Conservation (phyloP, 2,888 invertebrate genomes). For the Eulithis testata region DNA sequence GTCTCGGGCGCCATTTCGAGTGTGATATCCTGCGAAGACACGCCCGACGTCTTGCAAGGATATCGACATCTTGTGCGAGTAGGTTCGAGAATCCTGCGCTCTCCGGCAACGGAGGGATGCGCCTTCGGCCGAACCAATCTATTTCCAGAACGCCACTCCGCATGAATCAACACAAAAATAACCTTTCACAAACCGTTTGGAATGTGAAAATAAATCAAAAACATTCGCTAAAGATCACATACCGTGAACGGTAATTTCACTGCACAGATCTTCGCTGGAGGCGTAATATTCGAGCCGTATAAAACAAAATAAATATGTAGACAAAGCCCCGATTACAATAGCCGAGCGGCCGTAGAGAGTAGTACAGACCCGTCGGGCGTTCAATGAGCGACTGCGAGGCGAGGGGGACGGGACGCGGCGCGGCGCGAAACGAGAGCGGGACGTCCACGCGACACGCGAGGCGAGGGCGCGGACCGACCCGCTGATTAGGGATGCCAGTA, state of each 20-base stretch:
- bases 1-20: conserved; percentile 80
- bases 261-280: conserved; percentile 70
- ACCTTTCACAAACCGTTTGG: conserved; percentile 79
- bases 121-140: conserved; percentile 75
- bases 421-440: conserved; percentile 43
- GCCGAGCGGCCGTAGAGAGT: conserved; percentile 58
- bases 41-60: conserved; percentile 62
- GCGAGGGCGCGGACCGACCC: conserved; percentile 51
- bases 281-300: conserved; percentile 65
- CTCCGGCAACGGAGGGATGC: conserved; percentile 71
- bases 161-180: conserved; percentile 84
- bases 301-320: conserved; percentile 62
- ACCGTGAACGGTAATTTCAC: conserved; percentile 81
- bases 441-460: conserved; percentile 7
- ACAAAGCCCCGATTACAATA: conserved; percentile 75
- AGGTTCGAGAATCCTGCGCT: conserved; percentile 68
- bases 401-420: conserved; percentile 48
- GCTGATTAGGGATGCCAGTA: conserved; percentile 51
- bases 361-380: conserved; percentile 72
- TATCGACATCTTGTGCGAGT: conserved; percentile 48
- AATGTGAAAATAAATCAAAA: conserved; percentile 72
- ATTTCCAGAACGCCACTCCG: conserved; percentile 82
- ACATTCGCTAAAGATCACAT: conserved; percentile 72
- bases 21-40: conserved; percentile 62
- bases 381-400: conserved; percentile 74